Evolutionary conservation across 2,797 vertebrate genomes (phyloP).

Genomic region (Nyctibius grandis): DNA sequence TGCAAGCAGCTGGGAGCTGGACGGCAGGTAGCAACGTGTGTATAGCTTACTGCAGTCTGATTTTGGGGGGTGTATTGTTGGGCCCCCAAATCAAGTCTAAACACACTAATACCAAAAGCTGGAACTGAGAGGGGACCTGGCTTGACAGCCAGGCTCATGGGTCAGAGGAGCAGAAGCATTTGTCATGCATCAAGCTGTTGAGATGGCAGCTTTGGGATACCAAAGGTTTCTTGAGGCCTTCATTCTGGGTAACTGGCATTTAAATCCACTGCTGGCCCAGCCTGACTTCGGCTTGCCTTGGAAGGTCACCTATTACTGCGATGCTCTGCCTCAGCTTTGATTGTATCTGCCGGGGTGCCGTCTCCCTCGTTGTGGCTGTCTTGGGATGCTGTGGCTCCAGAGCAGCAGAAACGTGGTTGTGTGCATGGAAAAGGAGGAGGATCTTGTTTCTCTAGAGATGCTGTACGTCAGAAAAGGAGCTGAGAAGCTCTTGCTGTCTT

Average conservation of each 20-base stretch:
- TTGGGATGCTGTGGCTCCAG: neutral
- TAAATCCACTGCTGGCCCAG: neutral
- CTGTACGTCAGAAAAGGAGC: neutral
- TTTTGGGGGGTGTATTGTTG: rapidly evolving
- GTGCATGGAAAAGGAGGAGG: neutral
- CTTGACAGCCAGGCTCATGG: neutral
- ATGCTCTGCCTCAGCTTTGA: neutral
- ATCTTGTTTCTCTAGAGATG: neutral
- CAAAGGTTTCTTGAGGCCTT: neutral
- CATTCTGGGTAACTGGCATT: neutral
- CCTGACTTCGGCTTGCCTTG: neutral
- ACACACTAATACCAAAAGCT: neutral
- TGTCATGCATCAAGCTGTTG: neutral
- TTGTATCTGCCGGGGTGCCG: neutral
- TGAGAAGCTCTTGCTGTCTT: neutral
- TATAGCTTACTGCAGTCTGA: neutral
- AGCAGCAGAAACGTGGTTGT: neutral
- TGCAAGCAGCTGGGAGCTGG: neutral
- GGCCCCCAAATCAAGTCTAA: neutral
- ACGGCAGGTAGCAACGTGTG: neutral
- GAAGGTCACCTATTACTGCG: neutral
- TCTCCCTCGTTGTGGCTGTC: neutral
- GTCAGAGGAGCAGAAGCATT: neutral
- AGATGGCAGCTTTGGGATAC: neutral
- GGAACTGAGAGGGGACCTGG: neutral